Conservation (phyloP, 2,797 vertebrate genomes). For the Anabas testudineus region DNA sequence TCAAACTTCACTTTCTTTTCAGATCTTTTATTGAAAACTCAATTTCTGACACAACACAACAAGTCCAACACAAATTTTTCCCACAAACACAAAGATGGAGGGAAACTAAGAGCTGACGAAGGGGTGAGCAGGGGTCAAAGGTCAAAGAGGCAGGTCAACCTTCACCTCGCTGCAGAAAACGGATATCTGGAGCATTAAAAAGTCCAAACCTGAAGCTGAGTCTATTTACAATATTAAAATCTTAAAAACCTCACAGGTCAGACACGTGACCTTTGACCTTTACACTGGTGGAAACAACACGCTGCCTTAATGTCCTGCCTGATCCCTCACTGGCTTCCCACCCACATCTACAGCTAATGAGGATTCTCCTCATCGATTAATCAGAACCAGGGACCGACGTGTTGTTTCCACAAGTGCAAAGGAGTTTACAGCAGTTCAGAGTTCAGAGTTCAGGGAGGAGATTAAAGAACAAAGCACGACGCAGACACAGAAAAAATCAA, state of each 20-base stretch:
- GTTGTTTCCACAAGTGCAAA: no score
- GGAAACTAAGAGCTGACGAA: conserved; percentile 30
- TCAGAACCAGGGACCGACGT: no score
- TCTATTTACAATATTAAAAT: conserved; percentile 69
- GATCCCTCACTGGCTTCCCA: no score
- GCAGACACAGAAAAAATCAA: no score
- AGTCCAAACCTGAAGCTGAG: conserved; percentile 52
- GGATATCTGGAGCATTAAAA: conserved; percentile 47
- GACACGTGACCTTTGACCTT: conserved; percentile 39
- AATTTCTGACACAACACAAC: conserved; percentile 57
- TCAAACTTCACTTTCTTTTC: not conserved
- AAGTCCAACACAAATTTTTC: conserved; percentile 45
- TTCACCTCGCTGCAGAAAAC: conserved; percentile 36
- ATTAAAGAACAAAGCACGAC: no score
- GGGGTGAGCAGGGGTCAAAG: conserved; percentile 43
- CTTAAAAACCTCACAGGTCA: conserved; percentile 47
- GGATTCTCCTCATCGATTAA: no score
- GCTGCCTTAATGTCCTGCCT: not conserved
- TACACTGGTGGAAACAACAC: conserved; percentile 41
- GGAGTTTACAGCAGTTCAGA: no score
- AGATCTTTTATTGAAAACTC: conserved; percentile 61
- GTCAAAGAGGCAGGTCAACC: conserved; percentile 39
- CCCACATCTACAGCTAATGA: no score
- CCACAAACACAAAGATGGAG: conserved; percentile 22
- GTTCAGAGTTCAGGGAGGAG: no score